These are phyloP conservation scores for Heliangelus exortis DNA, from an alignment of 2,797 vertebrate genomes.

Conservation along the genomic window DNA sequence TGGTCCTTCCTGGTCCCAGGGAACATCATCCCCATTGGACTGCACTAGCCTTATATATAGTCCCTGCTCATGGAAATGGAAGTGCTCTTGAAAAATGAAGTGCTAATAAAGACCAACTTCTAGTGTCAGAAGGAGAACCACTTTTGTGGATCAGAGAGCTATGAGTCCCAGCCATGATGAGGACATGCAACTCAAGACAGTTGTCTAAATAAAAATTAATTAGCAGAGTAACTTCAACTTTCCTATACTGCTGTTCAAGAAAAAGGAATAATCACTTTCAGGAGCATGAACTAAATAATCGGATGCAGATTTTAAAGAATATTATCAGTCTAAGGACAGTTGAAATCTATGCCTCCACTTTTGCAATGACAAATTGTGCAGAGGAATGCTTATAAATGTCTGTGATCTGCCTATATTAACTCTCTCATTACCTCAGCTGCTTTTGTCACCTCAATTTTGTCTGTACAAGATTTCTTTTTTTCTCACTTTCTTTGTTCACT, in stretches of 20 bases:
- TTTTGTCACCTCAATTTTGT: not conserved
- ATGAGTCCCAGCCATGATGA: not conserved
- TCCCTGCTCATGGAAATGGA: not conserved
- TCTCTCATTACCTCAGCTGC: not conserved
- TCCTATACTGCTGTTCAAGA: not conserved
- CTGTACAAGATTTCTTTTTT: not conserved
- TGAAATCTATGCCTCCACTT: not conserved
- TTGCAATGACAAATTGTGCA: not conserved
- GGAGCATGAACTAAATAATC: not conserved
- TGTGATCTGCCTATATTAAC: not conserved
- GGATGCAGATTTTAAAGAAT: not conserved
- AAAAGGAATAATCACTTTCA: not conserved
- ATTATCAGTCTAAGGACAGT: not conserved
- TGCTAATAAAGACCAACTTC: not conserved
- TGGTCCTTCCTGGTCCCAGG: not conserved
- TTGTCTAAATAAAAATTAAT: not conserved
- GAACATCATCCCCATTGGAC: accelerated
- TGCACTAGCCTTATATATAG: not conserved
- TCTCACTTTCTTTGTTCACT: not conserved
- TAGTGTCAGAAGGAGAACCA: not conserved
- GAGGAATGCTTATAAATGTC: not conserved
- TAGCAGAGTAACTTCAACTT: not conserved
- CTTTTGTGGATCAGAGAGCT: not conserved
- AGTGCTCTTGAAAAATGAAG: not conserved
- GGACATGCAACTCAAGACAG: not conserved